Percentiles rank a stretch among this genome's conserved stretches.
phyloP scores from a whole-genome alignment of 2,888 invertebrate species.

The Brachylomia viminalis region DNA sequence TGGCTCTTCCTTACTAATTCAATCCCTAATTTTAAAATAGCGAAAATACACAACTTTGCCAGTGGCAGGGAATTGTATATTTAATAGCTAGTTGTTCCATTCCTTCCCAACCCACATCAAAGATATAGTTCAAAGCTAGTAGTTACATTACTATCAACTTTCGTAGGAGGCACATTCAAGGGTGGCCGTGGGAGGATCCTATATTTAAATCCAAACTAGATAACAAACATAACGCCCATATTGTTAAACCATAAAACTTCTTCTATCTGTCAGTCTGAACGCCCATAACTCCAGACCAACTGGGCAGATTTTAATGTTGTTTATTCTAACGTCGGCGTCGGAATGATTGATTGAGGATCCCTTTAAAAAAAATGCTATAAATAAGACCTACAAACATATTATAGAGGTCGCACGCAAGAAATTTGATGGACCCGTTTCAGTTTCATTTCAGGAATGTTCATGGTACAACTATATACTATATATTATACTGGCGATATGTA shows the following conservation, averaged over 20 bases:
- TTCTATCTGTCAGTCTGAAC: constrained; percentile 25
- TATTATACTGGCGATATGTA: background rate
- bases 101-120: constrained; percentile 3
- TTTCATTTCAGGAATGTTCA: background rate
- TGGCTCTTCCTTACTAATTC: background rate
- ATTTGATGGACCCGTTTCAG: background rate
- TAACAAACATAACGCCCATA: constrained; percentile 46
- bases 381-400: background rate
- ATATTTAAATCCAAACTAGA: constrained; percentile 51
- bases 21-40: background rate
- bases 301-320: constrained; percentile 44
- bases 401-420: constrained; percentile 5
- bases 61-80: background rate
- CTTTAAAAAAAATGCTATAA: constrained; percentile 32
- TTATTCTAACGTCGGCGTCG: constrained; percentile 42
- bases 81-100: background rate
- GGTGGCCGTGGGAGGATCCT: constrained; percentile 39
- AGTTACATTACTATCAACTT: constrained; percentile 9
- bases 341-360: constrained; percentile 32
- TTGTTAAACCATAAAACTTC: constrained; percentile 53
- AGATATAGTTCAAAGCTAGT: background rate
- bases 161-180: constrained; percentile 45
- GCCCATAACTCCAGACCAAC: constrained; percentile 36
- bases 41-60: background rate
- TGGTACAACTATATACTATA: no score